Evolutionary conservation across 2,888 invertebrate genomes (phyloP).

Genomic region (Nephrotoma guestfalica): DNA sequence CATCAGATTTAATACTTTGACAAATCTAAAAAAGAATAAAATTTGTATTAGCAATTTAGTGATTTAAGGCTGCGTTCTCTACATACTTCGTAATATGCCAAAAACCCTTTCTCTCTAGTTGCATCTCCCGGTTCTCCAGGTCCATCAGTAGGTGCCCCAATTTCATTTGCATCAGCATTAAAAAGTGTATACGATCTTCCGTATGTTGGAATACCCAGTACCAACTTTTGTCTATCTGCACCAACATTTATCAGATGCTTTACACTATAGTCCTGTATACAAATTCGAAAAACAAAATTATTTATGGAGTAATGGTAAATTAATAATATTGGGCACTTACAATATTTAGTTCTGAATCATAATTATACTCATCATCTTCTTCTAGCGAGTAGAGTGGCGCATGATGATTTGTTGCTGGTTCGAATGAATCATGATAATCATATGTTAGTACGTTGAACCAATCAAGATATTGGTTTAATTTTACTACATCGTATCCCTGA

Average conservation of each 20-base stretch:
- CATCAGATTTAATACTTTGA: slow-evolving; percentile 56
- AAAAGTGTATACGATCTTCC: slow-evolving; percentile 81
- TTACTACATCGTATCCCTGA: slow-evolving; percentile 83
- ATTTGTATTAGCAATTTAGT: neutral
- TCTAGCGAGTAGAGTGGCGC: slow-evolving; percentile 67
- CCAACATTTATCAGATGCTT: slow-evolving; percentile 67
- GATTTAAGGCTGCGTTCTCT: slow-evolving; percentile 8
- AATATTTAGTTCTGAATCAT: slow-evolving; percentile 73
- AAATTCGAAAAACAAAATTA: too few relatives aligned
- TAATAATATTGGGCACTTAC: slow-evolving; percentile 40
- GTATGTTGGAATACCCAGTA: slow-evolving; percentile 79
- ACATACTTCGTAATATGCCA: slow-evolving; percentile 79
- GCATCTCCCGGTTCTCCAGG: slow-evolving; percentile 85
- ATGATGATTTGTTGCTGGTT: slow-evolving; percentile 83
- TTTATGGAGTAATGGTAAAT: neutral
- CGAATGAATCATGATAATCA: slow-evolving; percentile 86
- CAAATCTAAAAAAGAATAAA: slow-evolving; percentile 51
- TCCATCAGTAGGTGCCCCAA: slow-evolving; percentile 81
- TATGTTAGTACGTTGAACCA: slow-evolving; percentile 86
- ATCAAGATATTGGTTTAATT: slow-evolving; percentile 74
- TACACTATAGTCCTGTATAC: slow-evolving; percentile 65
- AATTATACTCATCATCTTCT: slow-evolving; percentile 79
- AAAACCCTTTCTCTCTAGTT: slow-evolving; percentile 81
- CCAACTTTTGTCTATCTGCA: slow-evolving; percentile 63
- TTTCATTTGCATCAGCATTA: slow-evolving; percentile 67